Evolutionary conservation across 2,888 invertebrate genomes (phyloP).

Genomic region (Tineola bisselliella): DNA sequence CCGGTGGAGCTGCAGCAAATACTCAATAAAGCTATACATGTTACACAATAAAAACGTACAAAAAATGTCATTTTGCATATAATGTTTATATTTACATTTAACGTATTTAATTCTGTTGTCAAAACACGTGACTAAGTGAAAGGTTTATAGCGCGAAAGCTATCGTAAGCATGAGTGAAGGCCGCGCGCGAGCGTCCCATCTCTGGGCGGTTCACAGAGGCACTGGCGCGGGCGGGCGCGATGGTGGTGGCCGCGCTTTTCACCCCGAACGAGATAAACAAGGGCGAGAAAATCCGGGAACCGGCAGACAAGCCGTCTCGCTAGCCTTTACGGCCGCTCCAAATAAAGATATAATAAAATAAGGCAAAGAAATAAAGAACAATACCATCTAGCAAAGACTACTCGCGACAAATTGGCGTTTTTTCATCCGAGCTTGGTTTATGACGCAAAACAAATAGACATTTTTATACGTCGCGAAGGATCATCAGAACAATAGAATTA

Average conservation of each 20-base stretch:
- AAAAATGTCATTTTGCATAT: slow-evolving; percentile 58
- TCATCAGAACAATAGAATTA: background rate
- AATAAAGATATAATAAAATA: slow-evolving; percentile 55
- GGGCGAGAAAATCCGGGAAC: slow-evolving; percentile 57
- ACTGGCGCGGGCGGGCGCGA: slow-evolving; percentile 47
- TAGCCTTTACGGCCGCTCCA: slow-evolving; percentile 47
- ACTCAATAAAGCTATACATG: slow-evolving; percentile 52
- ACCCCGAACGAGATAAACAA: slow-evolving; percentile 61
- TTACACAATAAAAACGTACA: slow-evolving; percentile 62
- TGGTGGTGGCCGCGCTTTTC: slow-evolving; percentile 25
- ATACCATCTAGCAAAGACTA: slow-evolving; percentile 14
- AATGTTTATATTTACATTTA: slow-evolving; percentile 28
- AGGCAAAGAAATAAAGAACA: slow-evolving; percentile 46
- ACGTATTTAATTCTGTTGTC: background rate
- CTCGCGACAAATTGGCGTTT: slow-evolving; percentile 12
- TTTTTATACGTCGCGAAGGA: background rate
- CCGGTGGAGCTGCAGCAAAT: slow-evolving; percentile 55
- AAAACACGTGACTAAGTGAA: background rate
- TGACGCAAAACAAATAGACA: background rate
- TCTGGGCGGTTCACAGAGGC: slow-evolving; percentile 41
- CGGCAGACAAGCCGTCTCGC: slow-evolving; percentile 66
- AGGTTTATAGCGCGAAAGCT: slow-evolving; percentile 19
- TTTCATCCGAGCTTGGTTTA: slow-evolving; percentile 7
- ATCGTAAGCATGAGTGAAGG: slow-evolving; percentile 28
- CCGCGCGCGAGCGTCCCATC: slow-evolving; percentile 49